phyloP scores from a whole-genome alignment of 2,797 vertebrate species.

The Sciurus carolinensis region DNA sequence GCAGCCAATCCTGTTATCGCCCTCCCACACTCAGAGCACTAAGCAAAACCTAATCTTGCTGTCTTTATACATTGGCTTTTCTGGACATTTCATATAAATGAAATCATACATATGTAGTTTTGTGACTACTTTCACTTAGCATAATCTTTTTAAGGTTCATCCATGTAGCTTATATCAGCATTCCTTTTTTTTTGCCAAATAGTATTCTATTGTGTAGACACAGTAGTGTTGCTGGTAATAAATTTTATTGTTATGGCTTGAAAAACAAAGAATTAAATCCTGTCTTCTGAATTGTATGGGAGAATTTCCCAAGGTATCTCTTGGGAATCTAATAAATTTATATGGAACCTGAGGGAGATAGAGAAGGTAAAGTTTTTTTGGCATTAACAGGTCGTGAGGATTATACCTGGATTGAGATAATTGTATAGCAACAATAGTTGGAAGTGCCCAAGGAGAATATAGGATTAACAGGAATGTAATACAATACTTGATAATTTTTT shows the following conservation, averaged over 20 bases:
- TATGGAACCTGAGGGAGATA: neutral
- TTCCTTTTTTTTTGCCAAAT: slow-evolving; percentile 12
- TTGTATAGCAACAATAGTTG: neutral
- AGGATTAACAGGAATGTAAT: neutral
- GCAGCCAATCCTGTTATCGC: neutral
- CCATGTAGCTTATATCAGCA: neutral
- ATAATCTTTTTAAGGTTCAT: slow-evolving; percentile 31
- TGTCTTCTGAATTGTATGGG: slow-evolving; percentile 21
- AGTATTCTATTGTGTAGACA: neutral
- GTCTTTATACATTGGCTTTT: slow-evolving; percentile 11
- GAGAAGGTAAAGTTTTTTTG: neutral
- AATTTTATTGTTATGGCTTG: slow-evolving; percentile 23
- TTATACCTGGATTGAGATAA: neutral
- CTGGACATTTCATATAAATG: neutral
- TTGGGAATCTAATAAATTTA: slow-evolving; percentile 46
- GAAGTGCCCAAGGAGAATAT: neutral
- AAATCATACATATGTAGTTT: neutral
- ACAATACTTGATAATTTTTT: neutral
- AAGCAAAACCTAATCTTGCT: slow-evolving; percentile 35
- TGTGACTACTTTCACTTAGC: neutral
- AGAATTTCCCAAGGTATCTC: slow-evolving; percentile 19
- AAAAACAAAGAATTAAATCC: neutral
- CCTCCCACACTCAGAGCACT: neutral
- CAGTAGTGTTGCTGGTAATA: neutral
- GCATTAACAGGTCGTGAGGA: neutral